Evolutionary conservation across 1,140 invertebrate species (phyloP), one percentile per base, ranked within the genome.

Genomic region (Rhyzopertha dominica): DNA sequence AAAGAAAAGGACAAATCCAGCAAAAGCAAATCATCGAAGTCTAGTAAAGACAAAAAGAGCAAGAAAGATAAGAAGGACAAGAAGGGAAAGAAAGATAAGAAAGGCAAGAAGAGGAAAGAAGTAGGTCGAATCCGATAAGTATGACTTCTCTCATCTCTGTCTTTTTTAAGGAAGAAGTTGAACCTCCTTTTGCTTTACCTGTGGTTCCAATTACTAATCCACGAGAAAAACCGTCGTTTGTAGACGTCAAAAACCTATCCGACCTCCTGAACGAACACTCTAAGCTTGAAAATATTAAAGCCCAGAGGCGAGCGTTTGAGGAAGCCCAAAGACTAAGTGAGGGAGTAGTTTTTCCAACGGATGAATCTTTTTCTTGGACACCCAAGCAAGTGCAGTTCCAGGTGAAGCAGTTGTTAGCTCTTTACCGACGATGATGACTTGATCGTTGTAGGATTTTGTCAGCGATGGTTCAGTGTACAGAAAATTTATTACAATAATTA

Each of bases 241-340:
- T 39, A 46, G 40, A 50, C 20, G 12, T 36, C 7, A 18, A 37
- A 12, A 2, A 41, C 1, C 13, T 53, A n/a, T 2, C 38, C 5
- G 29, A 53, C 13, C n/a, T 53, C 4, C 17, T 49, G 12, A 47
- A 49, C 29, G 45, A 48, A 24, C 50, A 50, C 30, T 4, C 22
- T 42, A 30, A 36, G 12, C 43, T 53, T 17, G 48, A 53, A 9
- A 19, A 28, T 19, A 9, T 23, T 5, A 35, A 50, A 40, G 51
- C 49, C 42, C 30, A 50, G 25, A 19, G 13, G 12, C 31, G 49
- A 22, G 24, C 49, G 10, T 5, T 5, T 22, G 12, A 10, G 16
- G 16, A 31, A 3, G n/a, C 17, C 9, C 8, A n/a, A n/a, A n/a
- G n/a, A n/a, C n/a, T n/a, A n/a, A n/a, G n/a, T n/a, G n/a, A 23